Percentiles rank a stretch among this genome's conserved stretches.
These are phyloP conservation scores for Eurosta solidaginis DNA, from an alignment of 1,140 invertebrate genomes.

Conservation along the genomic window DNA sequence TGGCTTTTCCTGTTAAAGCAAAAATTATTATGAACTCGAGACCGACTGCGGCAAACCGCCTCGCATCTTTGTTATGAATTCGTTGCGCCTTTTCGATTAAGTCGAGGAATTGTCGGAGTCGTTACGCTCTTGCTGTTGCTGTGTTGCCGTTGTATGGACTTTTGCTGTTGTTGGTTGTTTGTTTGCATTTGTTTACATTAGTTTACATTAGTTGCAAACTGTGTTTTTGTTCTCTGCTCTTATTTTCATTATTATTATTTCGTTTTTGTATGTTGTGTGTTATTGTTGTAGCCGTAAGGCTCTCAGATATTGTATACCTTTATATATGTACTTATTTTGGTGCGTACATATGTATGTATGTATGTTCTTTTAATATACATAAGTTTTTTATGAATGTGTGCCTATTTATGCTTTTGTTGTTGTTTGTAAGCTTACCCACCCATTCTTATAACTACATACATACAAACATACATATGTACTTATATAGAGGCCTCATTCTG, in stretches of 20 bases:
- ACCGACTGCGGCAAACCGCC: neutral
- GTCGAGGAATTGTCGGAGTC: neutral
- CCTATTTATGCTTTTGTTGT: conserved; percentile 2
- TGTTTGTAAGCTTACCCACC: neutral
- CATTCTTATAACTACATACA: neutral
- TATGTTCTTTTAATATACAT: too few species aligned
- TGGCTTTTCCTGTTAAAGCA: conserved; percentile 9
- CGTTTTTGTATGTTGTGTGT: neutral
- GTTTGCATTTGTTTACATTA: conserved; percentile 35
- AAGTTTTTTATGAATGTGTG: too few species aligned
- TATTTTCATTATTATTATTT: conserved; percentile 25
- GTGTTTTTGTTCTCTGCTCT: conserved; percentile 27
- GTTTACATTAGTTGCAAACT: conserved; percentile 39
- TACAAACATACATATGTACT: too few species aligned
- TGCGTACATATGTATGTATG: too few species aligned
- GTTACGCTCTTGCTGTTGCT: neutral
- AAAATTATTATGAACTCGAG: neutral
- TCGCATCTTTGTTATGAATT: neutral
- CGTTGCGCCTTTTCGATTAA: neutral
- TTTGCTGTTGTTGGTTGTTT: conserved; percentile 38
- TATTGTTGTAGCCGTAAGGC: conserved; percentile 23
- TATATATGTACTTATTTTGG: neutral
- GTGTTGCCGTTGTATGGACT: conserved; percentile 12
- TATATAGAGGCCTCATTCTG: conserved; percentile 20
- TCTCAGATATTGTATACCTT: neutral